Evolutionary conservation across 2,113 vertebrate genomes (phyloP), one percentile per base, ranked within the genome.

Genomic region (Chaetorhynchus papuensis): DNA sequence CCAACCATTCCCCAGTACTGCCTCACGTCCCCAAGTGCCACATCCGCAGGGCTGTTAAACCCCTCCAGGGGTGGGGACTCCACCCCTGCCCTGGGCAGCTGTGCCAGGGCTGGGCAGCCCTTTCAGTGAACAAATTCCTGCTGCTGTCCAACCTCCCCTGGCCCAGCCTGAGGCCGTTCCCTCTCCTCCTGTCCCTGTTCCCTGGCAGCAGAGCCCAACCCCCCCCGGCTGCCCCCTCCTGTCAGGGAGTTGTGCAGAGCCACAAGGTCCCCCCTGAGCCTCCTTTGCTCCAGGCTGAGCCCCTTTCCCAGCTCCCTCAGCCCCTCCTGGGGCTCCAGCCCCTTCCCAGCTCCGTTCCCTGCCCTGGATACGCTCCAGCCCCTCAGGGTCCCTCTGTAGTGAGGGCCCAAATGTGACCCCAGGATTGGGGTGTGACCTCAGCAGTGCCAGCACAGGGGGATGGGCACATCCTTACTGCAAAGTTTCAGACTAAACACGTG

Each of bases 81-180:
- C 20, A 13, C 0, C 30, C 0, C 33, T 22, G 6, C 16, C 65
- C 41, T 28, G 42, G 35, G 31, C 35, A 88, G 50, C 42, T 28
- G 14, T 13, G 37, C 31, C 31, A 44, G 15, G 11, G 0, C 11
- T 2, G 2, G 49, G 17, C 5, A 3, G 0, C 4, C 7, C 30
- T 17, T 86, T 26, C 17, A 3, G 3, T 0, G 11, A 5, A 13
- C 19, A 1, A 20, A 47, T 26, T n/a, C 8, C 4, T 49, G 47
- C 47, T 49, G 47, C 1, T 49, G 47, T 13, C 47, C 65, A 4
- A 0, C 11, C 49, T 80, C 0, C 49, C 47, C 49, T 22, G 57
- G 54, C 24, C 4, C 65, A 71, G 30, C 30, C 10, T 22, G 76
- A 23, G 66, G 50, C 76, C 3, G 4, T 64, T 71, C 65, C 75